These are phyloP conservation scores for Agriotes lineatus DNA, from an alignment of 2,888 invertebrate genomes.

Conservation along the genomic window DNA sequence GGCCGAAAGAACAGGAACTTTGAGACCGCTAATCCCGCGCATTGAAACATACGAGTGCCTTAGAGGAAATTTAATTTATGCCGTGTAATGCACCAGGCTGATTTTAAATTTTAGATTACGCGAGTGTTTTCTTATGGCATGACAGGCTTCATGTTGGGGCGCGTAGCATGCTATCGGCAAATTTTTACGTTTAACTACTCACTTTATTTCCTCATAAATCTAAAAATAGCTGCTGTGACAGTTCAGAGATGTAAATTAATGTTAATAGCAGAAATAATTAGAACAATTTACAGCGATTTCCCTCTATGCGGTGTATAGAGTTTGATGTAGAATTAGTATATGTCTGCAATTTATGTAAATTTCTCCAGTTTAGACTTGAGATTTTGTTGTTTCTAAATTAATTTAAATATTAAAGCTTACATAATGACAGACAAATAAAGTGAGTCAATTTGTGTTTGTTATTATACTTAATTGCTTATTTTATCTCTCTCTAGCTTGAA, in stretches of 20 bases:
- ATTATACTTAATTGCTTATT: too few relatives aligned
- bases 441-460: too few relatives aligned
- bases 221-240: not conserved
- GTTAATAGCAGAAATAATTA: too few relatives aligned
- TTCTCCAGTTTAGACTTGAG: too few relatives aligned
- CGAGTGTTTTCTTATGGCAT: not conserved
- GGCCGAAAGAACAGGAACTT: not conserved
- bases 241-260: not conserved
- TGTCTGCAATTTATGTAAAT: too few relatives aligned
- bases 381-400: too few relatives aligned
- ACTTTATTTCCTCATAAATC: conserved; percentile 10
- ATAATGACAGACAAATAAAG: too few relatives aligned
- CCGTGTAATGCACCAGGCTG: not conserved
- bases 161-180: not conserved
- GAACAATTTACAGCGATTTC: too few relatives aligned
- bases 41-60: not conserved
- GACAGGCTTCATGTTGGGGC: not conserved
- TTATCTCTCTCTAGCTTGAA: too few relatives aligned
- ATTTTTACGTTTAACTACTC: not conserved
- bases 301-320: too few relatives aligned
- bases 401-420: too few relatives aligned
- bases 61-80: conserved; percentile 10
- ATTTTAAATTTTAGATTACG: conserved; percentile 18
- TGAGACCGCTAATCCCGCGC: not conserved
- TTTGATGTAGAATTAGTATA: too few relatives aligned